A percentile compares a stretch with the other conserved stretches of the same genome.
These are phyloP conservation scores for Chymomyza amoena DNA, from an alignment of 2,888 invertebrate genomes.

Conservation along the genomic window DNA sequence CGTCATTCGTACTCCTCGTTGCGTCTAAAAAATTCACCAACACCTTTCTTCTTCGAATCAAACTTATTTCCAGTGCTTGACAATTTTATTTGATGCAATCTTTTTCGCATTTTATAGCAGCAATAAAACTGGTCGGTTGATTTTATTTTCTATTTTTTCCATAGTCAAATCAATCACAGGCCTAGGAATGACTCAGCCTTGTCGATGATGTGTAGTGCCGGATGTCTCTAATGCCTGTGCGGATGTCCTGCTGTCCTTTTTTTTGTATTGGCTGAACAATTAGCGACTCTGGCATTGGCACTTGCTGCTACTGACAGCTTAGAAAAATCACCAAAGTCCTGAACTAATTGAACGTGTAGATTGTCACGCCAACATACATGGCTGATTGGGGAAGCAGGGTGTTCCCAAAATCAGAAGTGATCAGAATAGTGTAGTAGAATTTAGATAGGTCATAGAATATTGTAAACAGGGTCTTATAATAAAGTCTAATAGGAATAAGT, in stretches of 20 bases:
- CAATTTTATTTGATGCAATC: conserved; percentile 59
- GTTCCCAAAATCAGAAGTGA: too few relatives aligned
- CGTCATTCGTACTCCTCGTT: conserved; percentile 17
- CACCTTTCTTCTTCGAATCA: too few relatives aligned
- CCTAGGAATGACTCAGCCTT: background rate
- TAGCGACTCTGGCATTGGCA: conserved; percentile 40
- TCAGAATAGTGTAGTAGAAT: too few relatives aligned
- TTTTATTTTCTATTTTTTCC: background rate
- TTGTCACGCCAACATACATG: background rate
- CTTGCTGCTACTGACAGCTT: conserved; percentile 64
- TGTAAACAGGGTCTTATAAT: too few relatives aligned
- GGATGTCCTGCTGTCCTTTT: too few relatives aligned
- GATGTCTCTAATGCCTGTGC: background rate
- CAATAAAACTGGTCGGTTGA: background rate
- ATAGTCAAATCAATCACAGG: too few relatives aligned
- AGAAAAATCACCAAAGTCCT: conserved; percentile 61
- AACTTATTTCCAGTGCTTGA: conserved; percentile 21
- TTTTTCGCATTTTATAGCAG: conserved; percentile 51
- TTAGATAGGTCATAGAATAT: too few relatives aligned
- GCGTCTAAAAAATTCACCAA: conserved; percentile 8
- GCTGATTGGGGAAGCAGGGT: background rate
- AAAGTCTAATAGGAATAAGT: too few relatives aligned
- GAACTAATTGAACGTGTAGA: background rate
- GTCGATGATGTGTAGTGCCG: background rate
- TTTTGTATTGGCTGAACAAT: conserved; percentile 36